Base-by-base conservation (phyloP, 2,888 invertebrate species). In the Mimumesa dahlbomi region DNA sequence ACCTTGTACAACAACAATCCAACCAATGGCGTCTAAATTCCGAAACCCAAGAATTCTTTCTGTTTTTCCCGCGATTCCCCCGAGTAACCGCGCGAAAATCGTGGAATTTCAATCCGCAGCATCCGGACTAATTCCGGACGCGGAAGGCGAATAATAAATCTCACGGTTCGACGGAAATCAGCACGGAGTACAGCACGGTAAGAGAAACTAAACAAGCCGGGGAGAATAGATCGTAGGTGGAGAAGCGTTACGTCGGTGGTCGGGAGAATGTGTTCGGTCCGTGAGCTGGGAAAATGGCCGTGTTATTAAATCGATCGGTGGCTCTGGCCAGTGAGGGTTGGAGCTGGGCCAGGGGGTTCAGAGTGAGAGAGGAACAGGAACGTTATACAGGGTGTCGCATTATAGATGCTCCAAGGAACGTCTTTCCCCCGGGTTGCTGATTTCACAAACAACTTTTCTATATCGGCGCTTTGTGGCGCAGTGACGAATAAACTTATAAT, bases 241-340 rank as follows among this genome's bases (percentile, higher is more conserved):
- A 69, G 53, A 59, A 76, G 58, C 58, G 65, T 65, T 66, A 53
- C 62, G 62, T 67, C 63, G 22, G 14, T 57, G 68, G 58, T 53
- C 48, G 66, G 48, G 73, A 69, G 80, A 82, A 77, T 74, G 84
- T 75, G 82, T 82, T 83, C 74, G 78, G 78, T 72, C 69, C 71
- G 79, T 73, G 75, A 82, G 78, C 76, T 75, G 82, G 83, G 84
- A 87, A 88, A 87, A 87, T 87, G 87, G 87, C 87, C 85, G 87
- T 86, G 85, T 87, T 87, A 87, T 87, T 86, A 87, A 87, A 87
- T 87, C 87, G 86, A 87, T 87, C 87, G 85, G 71, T 69, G 82
- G n/a, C 74, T 82, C 82, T 82, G 81, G 83, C 78, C 82, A 76
- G 77, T 75, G 73, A 75, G 78, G 81, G 70, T 78, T 76, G 82